phyloP scores from a whole-genome alignment of 2,113 vertebrate genomes.

The Coreoperca whiteheadi region DNA sequence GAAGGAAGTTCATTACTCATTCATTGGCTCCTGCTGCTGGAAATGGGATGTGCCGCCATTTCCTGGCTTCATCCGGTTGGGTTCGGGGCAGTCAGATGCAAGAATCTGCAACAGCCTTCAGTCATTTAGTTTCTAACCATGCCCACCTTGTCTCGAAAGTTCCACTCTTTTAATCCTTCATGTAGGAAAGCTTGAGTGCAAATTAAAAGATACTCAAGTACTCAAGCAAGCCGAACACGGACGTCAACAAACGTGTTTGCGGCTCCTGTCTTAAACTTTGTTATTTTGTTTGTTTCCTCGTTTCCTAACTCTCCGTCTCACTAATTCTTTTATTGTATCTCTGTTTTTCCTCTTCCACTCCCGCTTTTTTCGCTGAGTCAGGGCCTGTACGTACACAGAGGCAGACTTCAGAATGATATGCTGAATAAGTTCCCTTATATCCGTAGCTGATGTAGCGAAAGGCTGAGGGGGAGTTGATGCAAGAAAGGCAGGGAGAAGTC shows the following conservation, averaged over 20 bases:
- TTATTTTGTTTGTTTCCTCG: constrained; percentile 32
- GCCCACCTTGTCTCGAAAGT: neutral
- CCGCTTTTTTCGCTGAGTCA: constrained; percentile 64
- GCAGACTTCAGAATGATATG: constrained; percentile 47
- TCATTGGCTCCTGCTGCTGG: constrained; percentile 42
- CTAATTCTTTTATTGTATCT: constrained; percentile 6
- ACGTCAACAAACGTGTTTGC: constrained; percentile 23
- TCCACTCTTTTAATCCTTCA: neutral
- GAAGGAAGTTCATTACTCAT: constrained; percentile 70
- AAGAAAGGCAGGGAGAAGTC: constrained; percentile 31
- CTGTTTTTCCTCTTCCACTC: neutral
- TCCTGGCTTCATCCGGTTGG: constrained; percentile 35
- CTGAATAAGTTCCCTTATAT: constrained; percentile 61
- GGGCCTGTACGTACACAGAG: constrained; percentile 44
- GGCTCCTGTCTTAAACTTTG: constrained; percentile 21
- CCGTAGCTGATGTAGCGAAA: constrained; percentile 59
- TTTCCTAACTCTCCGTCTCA: constrained; percentile 11
- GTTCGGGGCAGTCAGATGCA: constrained; percentile 45
- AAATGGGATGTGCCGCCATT: constrained; percentile 5
- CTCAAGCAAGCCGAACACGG: neutral
- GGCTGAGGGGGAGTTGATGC: constrained; percentile 19
- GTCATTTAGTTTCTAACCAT: constrained; percentile 26
- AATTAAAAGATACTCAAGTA: constrained; percentile 35
- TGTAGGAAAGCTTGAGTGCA: neutral
- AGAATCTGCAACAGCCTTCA: constrained; percentile 48